Evolutionary conservation across 1,140 invertebrate genomes (phyloP).

Genomic region (Amphibalanus amphitrite): DNA sequence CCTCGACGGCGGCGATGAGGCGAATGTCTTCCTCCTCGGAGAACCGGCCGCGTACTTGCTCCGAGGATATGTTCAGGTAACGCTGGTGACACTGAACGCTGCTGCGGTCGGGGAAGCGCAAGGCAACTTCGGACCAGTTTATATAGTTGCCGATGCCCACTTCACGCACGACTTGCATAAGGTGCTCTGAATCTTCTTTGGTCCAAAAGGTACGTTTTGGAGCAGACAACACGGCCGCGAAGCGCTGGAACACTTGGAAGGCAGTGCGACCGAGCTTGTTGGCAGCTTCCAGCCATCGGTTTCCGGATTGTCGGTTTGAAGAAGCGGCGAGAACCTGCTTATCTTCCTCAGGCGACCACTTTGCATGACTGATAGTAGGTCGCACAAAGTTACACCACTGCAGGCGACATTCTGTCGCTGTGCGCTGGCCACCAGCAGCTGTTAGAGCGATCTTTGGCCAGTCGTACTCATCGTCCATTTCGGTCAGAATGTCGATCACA

Average conservation of each 20-base stretch:
- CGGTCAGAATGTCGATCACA: not conserved
- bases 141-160: not conserved
- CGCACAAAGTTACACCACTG: constrained; percentile 1
- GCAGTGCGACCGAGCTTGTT: not conserved
- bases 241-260: constrained; percentile 1
- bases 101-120: not conserved
- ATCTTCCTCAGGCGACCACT: not conserved
- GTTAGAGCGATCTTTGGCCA: not conserved
- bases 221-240: not conserved
- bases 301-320: not conserved
- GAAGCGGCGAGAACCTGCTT: not conserved
- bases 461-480: not conserved
- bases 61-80: not conserved
- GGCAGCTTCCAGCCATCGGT: not conserved
- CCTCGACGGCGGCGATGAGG: not conserved
- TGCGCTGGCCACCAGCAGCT: not conserved
- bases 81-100: not conserved
- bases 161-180: not conserved
- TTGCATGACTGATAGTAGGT: not conserved
- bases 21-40: not conserved
- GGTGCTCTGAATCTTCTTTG: not conserved
- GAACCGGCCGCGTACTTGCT: not conserved
- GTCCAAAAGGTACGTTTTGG: not conserved
- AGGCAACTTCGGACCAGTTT: not conserved
- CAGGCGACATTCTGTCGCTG: not conserved